phyloP scores from a whole-genome alignment of 2,797 vertebrate species.

The Neopelma chrysocephalum region DNA sequence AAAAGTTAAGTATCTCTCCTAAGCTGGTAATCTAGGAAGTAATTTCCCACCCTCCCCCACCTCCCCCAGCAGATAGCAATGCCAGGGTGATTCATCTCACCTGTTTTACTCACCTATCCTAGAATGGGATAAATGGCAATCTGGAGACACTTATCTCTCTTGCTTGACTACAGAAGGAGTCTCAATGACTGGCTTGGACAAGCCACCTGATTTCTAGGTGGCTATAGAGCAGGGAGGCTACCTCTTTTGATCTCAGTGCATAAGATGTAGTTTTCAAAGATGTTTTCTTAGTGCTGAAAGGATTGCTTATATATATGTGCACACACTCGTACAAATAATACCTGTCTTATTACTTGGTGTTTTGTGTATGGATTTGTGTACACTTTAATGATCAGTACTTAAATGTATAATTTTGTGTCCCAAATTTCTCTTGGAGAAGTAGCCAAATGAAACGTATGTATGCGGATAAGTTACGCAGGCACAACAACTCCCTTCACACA shows the following conservation, averaged over 20 bases:
- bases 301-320: background rate
- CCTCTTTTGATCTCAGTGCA: background rate
- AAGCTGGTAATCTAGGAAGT: background rate
- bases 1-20: background rate
- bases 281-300: background rate
- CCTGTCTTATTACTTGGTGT: background rate
- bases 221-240: background rate
- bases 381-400: background rate
- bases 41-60: background rate
- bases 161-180: constrained; percentile 30
- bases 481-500: background rate
- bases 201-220: background rate
- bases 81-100: constrained; percentile 36
- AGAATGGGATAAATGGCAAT: constrained; percentile 30
- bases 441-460: background rate
- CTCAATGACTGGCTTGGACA: background rate
- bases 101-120: constrained; percentile 49
- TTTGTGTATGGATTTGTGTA: background rate
- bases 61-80: background rate
- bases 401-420: background rate
- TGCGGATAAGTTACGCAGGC: background rate
- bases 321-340: background rate
- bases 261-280: background rate
- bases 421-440: background rate
- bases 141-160: constrained; percentile 51